Conservation (phyloP, 2,888 invertebrate species). For the Scaptomyza tumidula region DNA sequence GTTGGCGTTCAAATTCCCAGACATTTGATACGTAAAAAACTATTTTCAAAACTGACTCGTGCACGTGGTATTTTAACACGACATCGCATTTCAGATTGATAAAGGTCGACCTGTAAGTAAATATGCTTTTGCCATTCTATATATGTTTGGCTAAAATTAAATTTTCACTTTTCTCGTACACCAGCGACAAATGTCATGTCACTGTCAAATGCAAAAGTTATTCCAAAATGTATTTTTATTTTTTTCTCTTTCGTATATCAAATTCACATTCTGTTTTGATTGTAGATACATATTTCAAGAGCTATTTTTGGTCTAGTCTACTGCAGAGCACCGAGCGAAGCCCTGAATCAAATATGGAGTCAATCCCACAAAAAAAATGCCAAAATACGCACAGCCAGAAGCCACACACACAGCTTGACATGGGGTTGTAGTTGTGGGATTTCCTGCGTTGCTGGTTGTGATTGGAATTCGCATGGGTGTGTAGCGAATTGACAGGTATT, state of each 20-base stretch:
- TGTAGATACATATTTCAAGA: conserved; percentile 18
- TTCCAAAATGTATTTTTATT: conserved; percentile 10
- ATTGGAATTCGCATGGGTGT: conserved; percentile 17
- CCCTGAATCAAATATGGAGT: neutral
- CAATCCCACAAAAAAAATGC: neutral
- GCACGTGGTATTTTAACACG: conserved; percentile 6
- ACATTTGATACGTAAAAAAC: neutral
- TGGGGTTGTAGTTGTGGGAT: conserved; percentile 1
- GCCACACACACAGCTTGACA: neutral
- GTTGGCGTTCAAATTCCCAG: neutral
- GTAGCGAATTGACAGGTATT: conserved; percentile 6
- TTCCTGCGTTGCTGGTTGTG: conserved; percentile 1
- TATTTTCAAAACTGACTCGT: neutral
- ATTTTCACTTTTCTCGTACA: neutral
- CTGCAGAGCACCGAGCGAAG: neutral
- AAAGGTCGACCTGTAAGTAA: conserved; percentile 16
- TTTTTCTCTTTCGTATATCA: conserved; percentile 9
- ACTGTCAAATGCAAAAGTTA: conserved; percentile 41
- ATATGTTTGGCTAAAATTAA: conserved; percentile 27
- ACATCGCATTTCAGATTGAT: conserved; percentile 19
- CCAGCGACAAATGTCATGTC: conserved; percentile 37
- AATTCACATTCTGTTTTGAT: conserved; percentile 20
- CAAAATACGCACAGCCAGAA: neutral
- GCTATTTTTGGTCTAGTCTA: neutral
- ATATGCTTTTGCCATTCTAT: conserved; percentile 25